Percentiles rank a stretch among this genome's conserved stretches.
These are phyloP conservation scores for Heteromyza rotundicornis DNA, from an alignment of 2,888 invertebrate species.

Conservation along the genomic window DNA sequence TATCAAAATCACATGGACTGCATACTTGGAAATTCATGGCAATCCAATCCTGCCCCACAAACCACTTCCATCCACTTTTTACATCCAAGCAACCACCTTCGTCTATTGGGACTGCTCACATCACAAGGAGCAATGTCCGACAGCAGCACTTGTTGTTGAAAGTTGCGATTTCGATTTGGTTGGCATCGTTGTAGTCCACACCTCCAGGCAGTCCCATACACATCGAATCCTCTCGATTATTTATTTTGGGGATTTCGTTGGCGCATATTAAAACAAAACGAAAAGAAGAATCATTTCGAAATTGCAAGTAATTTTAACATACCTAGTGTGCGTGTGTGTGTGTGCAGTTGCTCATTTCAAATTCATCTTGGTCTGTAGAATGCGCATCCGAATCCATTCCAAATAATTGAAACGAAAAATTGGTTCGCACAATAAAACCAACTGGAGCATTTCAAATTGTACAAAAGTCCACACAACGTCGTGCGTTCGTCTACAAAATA, in stretches of 20 bases:
- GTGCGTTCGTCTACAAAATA: not conserved
- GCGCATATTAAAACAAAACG: not conserved
- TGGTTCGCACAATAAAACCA: slow-evolving; percentile 42
- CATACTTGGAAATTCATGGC: slow-evolving; percentile 53
- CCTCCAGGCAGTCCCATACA: not conserved
- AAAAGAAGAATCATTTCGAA: not conserved
- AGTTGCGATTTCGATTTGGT: not conserved
- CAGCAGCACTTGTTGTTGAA: not conserved
- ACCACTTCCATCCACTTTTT: not conserved
- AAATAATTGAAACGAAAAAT: slow-evolving; percentile 56
- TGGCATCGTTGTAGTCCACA: slow-evolving; percentile 4
- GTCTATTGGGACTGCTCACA: not conserved
- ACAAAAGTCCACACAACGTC: not conserved
- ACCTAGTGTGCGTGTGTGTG: not conserved
- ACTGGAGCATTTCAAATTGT: slow-evolving; percentile 15
- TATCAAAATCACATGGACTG: no score
- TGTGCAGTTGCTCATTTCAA: slow-evolving; percentile 42
- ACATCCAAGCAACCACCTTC: not conserved
- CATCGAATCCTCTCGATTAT: slow-evolving; percentile 5
- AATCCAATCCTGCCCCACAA: slow-evolving; percentile 32
- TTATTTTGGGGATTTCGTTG: slow-evolving; percentile 1
- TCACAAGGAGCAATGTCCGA: not conserved
- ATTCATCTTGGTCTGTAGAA: slow-evolving; percentile 32
- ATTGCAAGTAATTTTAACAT: not conserved
- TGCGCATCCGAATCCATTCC: slow-evolving; percentile 33